phyloP scores from a whole-genome alignment of 2,888 invertebrate genomes.

The Norana najaformis region DNA sequence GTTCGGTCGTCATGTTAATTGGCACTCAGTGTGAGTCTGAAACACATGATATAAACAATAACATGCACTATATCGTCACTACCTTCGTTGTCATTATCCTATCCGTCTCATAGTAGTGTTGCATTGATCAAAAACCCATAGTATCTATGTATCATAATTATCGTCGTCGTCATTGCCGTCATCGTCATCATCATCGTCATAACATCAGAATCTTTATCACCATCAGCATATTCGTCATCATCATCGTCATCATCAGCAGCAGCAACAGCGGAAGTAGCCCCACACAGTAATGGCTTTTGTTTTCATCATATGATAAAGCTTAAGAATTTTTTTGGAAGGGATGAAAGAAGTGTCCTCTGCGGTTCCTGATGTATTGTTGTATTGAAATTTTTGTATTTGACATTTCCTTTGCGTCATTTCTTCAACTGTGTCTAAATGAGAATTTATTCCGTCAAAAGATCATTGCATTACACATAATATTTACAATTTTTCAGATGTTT shows the following conservation, averaged over 20 bases:
- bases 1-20: background rate
- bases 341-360: no score
- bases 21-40: background rate
- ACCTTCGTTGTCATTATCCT: background rate
- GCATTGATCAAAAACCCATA: background rate
- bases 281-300: background rate
- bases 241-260: background rate
- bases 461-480: no score
- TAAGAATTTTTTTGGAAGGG: no score
- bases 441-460: no score
- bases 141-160: background rate
- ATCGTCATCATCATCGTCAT: background rate
- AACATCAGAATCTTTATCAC: background rate
- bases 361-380: no score
- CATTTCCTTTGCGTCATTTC: no score
- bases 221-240: background rate
- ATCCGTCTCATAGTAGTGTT: background rate
- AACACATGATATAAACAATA: background rate
- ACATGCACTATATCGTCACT: background rate
- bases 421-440: no score
- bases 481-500: no score
- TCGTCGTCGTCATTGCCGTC: background rate
- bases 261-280: background rate
- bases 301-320: no score
- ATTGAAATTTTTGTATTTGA: no score